Conservation (phyloP, 2,888 invertebrate genomes). For the Andrena bucephala region DNA sequence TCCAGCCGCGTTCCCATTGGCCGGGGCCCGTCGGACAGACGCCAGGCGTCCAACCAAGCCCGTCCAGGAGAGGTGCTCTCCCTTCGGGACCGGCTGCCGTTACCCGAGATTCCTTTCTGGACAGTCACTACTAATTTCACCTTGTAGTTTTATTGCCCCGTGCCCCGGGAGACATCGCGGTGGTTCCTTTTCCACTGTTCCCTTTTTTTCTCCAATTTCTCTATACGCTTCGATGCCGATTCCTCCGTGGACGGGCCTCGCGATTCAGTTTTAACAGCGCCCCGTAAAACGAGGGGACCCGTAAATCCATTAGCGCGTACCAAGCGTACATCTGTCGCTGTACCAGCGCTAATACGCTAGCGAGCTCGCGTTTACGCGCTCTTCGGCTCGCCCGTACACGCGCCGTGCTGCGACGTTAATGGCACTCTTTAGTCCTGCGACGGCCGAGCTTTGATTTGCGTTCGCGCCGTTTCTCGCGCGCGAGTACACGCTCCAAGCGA, state of each 20-base stretch:
- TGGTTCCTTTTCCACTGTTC: not conserved
- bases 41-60: slow-evolving; percentile 71
- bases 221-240: not conserved
- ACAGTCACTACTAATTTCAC: slow-evolving; percentile 64
- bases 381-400: no score
- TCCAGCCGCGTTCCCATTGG: slow-evolving; percentile 57
- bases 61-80: slow-evolving; percentile 28
- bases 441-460: not conserved
- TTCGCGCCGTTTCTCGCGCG: not conserved
- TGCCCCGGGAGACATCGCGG: slow-evolving; percentile 3
- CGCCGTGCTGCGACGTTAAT: not conserved
- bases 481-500: no score
- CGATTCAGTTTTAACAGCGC: slow-evolving; percentile 23
- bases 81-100: slow-evolving; percentile 40
- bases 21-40: slow-evolving; percentile 78
- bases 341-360: no score
- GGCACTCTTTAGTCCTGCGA: not conserved
- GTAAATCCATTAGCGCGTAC: slow-evolving; percentile 39
- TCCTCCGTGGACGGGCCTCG: not conserved
- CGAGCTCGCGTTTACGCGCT: not conserved
- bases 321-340: slow-evolving; percentile 45
- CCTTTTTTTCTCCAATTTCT: slow-evolving; percentile 1
- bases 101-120: slow-evolving; percentile 61
- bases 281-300: slow-evolving; percentile 30
- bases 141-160: slow-evolving; percentile 58